Evolutionary conservation across 2,888 invertebrate species (phyloP).

Genomic region (Erebia aethiops): DNA sequence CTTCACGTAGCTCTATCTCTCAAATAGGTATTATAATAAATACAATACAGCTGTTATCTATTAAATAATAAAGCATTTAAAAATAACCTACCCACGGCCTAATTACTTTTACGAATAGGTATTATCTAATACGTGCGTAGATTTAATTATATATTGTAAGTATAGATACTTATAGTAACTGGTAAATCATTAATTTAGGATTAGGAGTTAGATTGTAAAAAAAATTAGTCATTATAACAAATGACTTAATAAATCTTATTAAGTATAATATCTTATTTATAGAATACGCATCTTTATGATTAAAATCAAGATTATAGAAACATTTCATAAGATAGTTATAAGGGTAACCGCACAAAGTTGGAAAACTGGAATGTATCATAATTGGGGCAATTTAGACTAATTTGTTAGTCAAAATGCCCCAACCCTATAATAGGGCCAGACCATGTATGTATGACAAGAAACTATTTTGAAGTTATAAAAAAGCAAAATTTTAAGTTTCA

Average conservation of each 20-base stretch:
- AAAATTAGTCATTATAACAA: too few species aligned
- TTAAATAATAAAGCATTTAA: conserved; percentile 15
- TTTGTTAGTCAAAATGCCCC: conserved; percentile 4
- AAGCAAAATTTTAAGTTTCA: neutral
- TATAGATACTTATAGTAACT: too few species aligned
- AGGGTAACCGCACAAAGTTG: neutral
- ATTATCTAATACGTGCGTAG: too few species aligned
- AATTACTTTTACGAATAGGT: neutral
- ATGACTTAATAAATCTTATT: too few species aligned
- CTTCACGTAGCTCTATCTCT: conserved; percentile 5
- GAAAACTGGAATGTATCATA: neutral
- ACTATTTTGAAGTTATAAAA: neutral
- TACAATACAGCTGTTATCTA: conserved; percentile 6
- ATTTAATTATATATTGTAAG: too few species aligned
- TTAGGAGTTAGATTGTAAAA: too few species aligned
- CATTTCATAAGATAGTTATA: neutral
- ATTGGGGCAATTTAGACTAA: conserved; percentile 1
- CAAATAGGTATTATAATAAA: conserved; percentile 13
- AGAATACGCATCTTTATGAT: neutral
- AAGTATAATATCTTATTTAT: too few species aligned
- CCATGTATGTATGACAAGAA: neutral
- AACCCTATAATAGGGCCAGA: neutral
- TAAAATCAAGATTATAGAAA: too few species aligned
- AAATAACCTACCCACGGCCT: neutral
- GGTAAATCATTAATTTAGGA: too few species aligned